These are phyloP conservation scores for Drosophila silvestris DNA, from an alignment of 2,888 invertebrate genomes.

Conservation along the genomic window DNA sequence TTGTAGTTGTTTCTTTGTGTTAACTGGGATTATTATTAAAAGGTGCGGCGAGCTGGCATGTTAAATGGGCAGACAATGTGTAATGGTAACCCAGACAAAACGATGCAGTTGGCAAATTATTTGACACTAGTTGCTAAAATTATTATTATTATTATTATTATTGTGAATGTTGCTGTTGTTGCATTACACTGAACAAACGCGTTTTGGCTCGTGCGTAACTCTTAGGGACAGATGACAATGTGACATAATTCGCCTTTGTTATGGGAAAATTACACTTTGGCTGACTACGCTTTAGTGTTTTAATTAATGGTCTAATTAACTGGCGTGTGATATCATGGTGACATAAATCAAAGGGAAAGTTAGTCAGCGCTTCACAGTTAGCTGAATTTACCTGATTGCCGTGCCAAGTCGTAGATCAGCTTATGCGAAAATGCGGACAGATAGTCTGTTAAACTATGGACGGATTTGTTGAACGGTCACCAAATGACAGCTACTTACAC, in stretches of 20 bases:
- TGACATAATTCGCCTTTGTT: constrained; percentile 66
- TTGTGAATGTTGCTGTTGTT: constrained; percentile 18
- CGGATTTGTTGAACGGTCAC: constrained; percentile 49
- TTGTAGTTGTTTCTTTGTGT: constrained; percentile 26
- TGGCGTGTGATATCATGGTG: constrained; percentile 9
- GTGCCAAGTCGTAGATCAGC: constrained; percentile 27
- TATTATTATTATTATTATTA: constrained; percentile 11
- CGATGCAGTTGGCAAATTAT: constrained; percentile 69
- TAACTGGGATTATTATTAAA: constrained; percentile 65
- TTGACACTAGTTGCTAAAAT: constrained; percentile 30
- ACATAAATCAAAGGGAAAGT: constrained; percentile 43
- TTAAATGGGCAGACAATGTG: constrained; percentile 54
- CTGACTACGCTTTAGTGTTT: constrained; percentile 39
- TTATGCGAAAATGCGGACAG: constrained; percentile 4
- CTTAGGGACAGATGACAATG: constrained; percentile 29
- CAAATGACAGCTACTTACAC: constrained; percentile 20
- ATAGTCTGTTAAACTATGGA: constrained; percentile 21
- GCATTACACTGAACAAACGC: constrained; percentile 1
- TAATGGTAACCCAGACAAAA: constrained; percentile 74
- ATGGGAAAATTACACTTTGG: constrained; percentile 19
- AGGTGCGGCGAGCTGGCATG: constrained; percentile 50
- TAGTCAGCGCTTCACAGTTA: constrained; percentile 4
- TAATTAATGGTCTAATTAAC: constrained; percentile 67
- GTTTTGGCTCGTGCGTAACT: constrained; percentile 69
- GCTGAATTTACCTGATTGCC: constrained; percentile 1